phyloP scores from a whole-genome alignment of 2,113 vertebrate species.

The Rhizomys pruinosus region DNA sequence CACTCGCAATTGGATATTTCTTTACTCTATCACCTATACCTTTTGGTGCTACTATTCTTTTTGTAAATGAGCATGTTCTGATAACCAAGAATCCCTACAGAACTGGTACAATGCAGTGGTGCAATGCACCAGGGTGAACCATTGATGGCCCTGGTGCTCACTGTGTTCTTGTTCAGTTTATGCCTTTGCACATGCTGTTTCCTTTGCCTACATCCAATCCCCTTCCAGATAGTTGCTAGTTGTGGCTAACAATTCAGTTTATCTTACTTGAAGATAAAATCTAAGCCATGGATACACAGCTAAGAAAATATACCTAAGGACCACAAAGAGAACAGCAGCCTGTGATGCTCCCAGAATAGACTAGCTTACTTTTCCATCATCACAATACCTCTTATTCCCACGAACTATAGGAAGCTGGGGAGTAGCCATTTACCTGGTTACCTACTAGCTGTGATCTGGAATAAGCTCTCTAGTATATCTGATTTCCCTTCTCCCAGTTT shows the following conservation, averaged over 20 bases:
- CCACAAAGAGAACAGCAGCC: background rate
- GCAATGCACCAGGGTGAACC: background rate
- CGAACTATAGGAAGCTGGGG: background rate
- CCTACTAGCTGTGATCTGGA: background rate
- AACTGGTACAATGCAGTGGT: background rate
- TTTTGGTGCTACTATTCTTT: background rate
- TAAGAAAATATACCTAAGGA: background rate
- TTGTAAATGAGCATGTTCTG: conserved; percentile 17
- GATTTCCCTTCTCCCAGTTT: background rate
- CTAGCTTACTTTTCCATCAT: background rate
- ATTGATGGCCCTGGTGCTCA: background rate
- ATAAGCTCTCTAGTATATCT: background rate
- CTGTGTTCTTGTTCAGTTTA: background rate
- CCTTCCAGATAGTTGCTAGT: background rate
- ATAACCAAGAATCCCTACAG: background rate
- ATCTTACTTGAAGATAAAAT: background rate
- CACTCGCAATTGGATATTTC: too few relatives aligned
- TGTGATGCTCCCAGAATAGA: background rate
- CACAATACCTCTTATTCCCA: background rate
- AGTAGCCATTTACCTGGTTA: background rate
- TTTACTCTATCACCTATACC: too few relatives aligned
- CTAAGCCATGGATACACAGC: background rate
- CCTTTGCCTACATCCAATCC: background rate
- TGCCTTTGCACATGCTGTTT: background rate
- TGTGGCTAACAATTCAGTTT: background rate